Evolutionary conservation across 2,797 vertebrate genomes (phyloP), one percentile per base, ranked within the genome.

Genomic region (Myotis planiceps): DNA sequence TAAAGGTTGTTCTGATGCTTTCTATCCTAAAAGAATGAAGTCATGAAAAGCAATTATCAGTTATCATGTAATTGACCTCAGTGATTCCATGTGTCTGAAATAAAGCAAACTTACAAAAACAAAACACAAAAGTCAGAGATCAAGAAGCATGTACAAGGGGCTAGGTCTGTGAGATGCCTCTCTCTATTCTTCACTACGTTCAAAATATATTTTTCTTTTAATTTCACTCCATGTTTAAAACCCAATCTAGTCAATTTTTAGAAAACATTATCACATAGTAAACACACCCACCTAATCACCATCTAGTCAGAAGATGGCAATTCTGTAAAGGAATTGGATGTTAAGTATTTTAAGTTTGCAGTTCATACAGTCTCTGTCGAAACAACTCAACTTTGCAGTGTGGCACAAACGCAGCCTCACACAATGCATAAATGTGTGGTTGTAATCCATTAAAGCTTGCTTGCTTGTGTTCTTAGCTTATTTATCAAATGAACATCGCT

Each of bases 191-290:
- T 58, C 58, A 68, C 32, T 58, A 7, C 45, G 71, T 71, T 84
- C 23, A 21, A 93, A 85, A 49, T 9, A 25, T 10, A 23, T 29
- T 32, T 49, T 85, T 79, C 39, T 49, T 85, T 79, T 55, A 25
- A 47, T 63, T n/a, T 65, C 32, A 81, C 45, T 79, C 76, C 15
- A n/a, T 37, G 92, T 95, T 85, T 66, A 90, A 93, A 74, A 86
- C 18, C 16, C 27, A 12, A 34, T 80, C 49, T 81, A 81, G 75
- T 86, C 34, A 80, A 42, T 71, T 84, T 93, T 60, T 2, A 79
- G 49, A 16, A 34, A 69, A 8, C 5, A 29, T 96, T 74, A 80
- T 29, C 60, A 53, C 78, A 79, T 7, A 88, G 53, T 66, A 95
- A 85, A 58, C 21, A 39, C 19, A 60, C 19, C 34, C 34, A 9